Evolutionary conservation across 2,888 invertebrate species (phyloP).

Genomic region (Pyrocoelia pectoralis): DNA sequence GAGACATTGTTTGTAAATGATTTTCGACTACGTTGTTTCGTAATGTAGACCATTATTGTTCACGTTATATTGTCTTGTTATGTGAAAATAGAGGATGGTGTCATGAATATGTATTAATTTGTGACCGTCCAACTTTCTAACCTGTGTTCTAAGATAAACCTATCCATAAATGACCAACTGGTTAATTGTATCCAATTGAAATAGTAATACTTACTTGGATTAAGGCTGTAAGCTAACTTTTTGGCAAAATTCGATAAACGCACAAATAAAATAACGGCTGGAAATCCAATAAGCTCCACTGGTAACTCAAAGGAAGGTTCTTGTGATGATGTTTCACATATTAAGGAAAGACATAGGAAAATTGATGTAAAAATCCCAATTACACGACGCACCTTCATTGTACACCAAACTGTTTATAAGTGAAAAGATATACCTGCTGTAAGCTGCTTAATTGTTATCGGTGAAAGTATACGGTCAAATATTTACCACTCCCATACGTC

Average conservation of each 20-base stretch:
- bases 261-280: constrained; percentile 81
- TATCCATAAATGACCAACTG: too few relatives aligned
- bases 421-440: constrained; percentile 40
- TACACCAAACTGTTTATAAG: constrained; percentile 36
- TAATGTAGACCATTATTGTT: too few relatives aligned
- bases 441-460: constrained; percentile 43
- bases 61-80: not conserved
- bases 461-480: constrained; percentile 50
- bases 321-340: constrained; percentile 47
- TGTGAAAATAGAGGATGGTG: not conserved
- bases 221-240: constrained; percentile 82
- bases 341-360: constrained; percentile 21
- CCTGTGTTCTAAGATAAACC: not conserved
- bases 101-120: not conserved
- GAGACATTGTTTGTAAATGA: not conserved
- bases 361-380: constrained; percentile 33
- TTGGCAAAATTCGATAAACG: constrained; percentile 82
- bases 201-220: constrained; percentile 71
- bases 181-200: constrained; percentile 37
- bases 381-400: constrained; percentile 46
- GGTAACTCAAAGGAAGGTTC: constrained; percentile 75
- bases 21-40: too few relatives aligned
- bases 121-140: not conserved
- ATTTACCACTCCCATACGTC: constrained; percentile 50
- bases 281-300: constrained; percentile 86